Percentiles rank a stretch among this genome's conserved stretches.
Conservation (phyloP, 2,113 vertebrate species). For the Ivindomyrus marchei region DNA sequence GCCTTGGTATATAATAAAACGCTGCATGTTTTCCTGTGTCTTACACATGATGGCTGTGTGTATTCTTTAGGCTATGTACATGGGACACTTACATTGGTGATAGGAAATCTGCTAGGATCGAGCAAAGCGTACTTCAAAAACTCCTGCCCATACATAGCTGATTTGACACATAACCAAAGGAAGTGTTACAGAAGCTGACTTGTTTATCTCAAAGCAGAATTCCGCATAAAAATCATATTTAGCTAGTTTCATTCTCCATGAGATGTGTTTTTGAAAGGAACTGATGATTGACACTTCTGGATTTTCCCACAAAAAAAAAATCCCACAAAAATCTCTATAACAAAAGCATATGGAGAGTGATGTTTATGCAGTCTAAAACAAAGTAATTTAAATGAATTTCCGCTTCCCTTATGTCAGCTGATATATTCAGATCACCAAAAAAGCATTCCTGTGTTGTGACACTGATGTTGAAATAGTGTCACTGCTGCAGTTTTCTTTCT, state of each 20-base stretch:
- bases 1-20: background rate
- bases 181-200: background rate
- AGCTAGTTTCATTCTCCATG: background rate
- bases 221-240: background rate
- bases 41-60: background rate
- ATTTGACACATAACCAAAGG: background rate
- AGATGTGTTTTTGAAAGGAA: background rate
- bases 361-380: background rate
- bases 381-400: background rate
- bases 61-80: background rate
- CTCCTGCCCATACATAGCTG: background rate
- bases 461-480: background rate
- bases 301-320: background rate
- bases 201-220: background rate
- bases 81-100: background rate
- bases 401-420: background rate
- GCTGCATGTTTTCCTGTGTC: background rate
- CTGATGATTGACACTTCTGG: background rate
- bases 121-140: background rate
- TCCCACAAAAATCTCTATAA: background rate
- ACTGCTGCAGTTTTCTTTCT: background rate
- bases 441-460: background rate
- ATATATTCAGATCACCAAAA: background rate
- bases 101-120: background rate
- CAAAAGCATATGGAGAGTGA: background rate